Evolutionary conservation across 2,888 invertebrate genomes (phyloP).

Genomic region (Apocheima hispidaria): DNA sequence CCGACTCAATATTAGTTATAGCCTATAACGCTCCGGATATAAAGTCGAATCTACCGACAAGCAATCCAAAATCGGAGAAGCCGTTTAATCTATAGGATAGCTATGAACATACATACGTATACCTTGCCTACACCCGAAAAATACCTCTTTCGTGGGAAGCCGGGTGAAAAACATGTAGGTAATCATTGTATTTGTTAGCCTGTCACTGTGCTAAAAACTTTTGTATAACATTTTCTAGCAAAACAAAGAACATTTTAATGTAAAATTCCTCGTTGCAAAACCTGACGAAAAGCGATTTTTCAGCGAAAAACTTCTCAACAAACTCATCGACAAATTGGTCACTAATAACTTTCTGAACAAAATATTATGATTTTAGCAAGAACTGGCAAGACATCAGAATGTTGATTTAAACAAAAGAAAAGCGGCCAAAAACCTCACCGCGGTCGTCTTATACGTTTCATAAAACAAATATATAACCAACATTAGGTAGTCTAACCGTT

Average conservation of each 20-base stretch:
- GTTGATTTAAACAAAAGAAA: conserved; percentile 13
- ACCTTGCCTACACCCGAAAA: too few species aligned
- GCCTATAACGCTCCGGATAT: too few species aligned
- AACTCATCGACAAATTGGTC: conserved; percentile 43
- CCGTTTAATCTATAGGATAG: too few species aligned
- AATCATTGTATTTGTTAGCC: neutral
- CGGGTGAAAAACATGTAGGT: too few species aligned
- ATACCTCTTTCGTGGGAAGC: too few species aligned
- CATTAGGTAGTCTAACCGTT: neutral
- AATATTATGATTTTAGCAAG: conserved; percentile 31
- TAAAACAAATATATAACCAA: neutral
- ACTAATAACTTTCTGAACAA: conserved; percentile 30
- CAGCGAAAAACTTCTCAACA: conserved; percentile 23
- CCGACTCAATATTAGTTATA: too few species aligned
- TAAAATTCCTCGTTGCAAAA: conserved; percentile 1
- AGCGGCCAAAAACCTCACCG: conserved; percentile 23
- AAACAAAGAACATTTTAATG: neutral
- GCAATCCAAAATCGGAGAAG: too few species aligned
- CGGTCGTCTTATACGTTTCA: conserved; percentile 20
- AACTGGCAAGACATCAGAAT: conserved; percentile 44
- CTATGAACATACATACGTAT: too few species aligned
- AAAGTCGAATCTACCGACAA: too few species aligned
- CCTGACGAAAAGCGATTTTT: conserved; percentile 23
- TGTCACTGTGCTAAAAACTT: neutral
- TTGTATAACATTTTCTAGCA: conserved; percentile 2